Conservation (phyloP, 2,797 vertebrate genomes). For the Champsocephalus gunnari region DNA sequence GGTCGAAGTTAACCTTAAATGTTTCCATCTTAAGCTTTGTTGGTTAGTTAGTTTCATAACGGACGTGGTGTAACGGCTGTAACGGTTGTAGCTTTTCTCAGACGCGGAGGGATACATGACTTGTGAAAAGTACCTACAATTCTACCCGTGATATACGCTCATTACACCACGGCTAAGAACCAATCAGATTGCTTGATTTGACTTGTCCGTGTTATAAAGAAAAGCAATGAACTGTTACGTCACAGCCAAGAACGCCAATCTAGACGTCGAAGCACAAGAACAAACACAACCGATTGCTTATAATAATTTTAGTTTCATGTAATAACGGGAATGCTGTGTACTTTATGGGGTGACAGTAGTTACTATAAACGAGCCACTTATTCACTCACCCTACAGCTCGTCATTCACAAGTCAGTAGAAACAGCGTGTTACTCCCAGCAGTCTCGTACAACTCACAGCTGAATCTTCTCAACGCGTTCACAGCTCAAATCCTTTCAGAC, state of each 20-base stretch:
- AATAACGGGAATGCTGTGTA: not conserved
- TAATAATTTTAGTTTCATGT: not conserved
- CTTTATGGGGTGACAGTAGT: not conserved
- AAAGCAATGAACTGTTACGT: not conserved
- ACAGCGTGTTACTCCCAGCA: not conserved
- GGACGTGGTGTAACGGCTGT: no score
- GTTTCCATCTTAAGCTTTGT: no score
- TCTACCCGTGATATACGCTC: no score
- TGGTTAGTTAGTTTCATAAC: no score
- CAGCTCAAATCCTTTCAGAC: slow-evolving; percentile 16
- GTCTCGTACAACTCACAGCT: slow-evolving; percentile 21
- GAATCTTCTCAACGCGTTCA: slow-evolving; percentile 25
- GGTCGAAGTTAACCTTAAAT: no score
- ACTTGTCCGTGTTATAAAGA: no score
- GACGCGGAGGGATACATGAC: no score
- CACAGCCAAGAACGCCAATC: not conserved
- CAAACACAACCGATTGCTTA: not conserved
- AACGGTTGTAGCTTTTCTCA: no score
- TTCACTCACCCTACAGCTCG: slow-evolving; percentile 3
- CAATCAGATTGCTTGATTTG: no score
- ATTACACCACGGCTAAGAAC: no score
- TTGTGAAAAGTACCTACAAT: no score
- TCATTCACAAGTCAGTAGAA: not conserved
- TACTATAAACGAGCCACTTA: slow-evolving; percentile 8
- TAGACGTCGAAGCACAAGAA: not conserved